Base-by-base conservation (phyloP, 2,797 vertebrate species). In the Bovichtus diacanthus region DNA sequence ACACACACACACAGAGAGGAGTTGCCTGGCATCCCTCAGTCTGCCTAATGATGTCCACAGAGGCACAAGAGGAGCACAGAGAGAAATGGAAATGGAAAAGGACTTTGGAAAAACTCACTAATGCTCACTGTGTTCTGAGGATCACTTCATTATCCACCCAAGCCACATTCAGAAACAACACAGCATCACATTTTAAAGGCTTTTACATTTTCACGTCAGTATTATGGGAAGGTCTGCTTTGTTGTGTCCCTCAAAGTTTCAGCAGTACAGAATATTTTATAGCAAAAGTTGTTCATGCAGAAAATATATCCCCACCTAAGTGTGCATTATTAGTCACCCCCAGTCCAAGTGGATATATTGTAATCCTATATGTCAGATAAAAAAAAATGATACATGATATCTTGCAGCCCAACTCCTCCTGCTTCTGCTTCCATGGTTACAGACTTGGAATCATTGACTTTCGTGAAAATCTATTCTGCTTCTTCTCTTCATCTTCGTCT, bases 31-130 rank as follows among this genome's bases (percentile, higher is more conserved):
- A 65, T 78, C 58, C 16, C 43, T 73, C 70, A 25, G 51, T 69
- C 62, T 43, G 41, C 21, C 66, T 84, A 82, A 82, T 77, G 66
- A 80, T 79, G 77, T 78, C 80, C 70, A 55, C 54, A 65, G 59
- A 78, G 68, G 47, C 47, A 21, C 18, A 10, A 38, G 59, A 78
- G 46, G 25, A 72, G 66, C 38, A 27, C 0, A 0, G 62, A 65
- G 65, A 77, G 73, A 59, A 83, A 73, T 73, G 27, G n/a, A n/a
- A n/a, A n/a, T n/a, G n/a, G n/a, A n/a, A n/a, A 72, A 73, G 44
- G 67, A 63, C 65, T 76, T 56, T 31, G 50, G 51, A 60, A 59
- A 74, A 76, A 58, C 15, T 66, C 25, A 43, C 31, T 19, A 53
- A 74, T 41, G 59, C 54, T 56, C 21, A 11, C 15, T 62, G 58